A percentile compares a stretch with the other conserved stretches of the same genome.
Evolutionary conservation across 2,888 invertebrate genomes (phyloP).

Genomic region (Branchipolynoe longqiensis): DNA sequence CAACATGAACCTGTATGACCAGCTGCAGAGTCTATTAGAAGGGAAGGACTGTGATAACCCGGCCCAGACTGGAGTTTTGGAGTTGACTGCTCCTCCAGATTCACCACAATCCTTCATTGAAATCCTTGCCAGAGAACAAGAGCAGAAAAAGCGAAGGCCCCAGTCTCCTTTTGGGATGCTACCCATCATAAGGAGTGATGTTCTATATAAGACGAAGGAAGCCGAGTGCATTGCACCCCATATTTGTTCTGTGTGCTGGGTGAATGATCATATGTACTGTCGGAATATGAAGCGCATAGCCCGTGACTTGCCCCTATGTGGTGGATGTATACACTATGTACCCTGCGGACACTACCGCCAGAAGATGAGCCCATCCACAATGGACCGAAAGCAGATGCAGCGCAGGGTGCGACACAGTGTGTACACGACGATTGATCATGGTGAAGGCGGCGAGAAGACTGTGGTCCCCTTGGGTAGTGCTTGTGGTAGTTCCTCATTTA

Average conservation of each 20-base stretch:
- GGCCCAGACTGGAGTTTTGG: slow-evolving; percentile 29
- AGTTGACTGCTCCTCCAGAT: neutral
- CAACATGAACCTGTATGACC: slow-evolving; percentile 23
- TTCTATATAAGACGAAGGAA: slow-evolving; percentile 35
- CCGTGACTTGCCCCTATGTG: slow-evolving; percentile 58
- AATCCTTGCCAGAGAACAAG: slow-evolving; percentile 26
- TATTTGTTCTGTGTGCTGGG: slow-evolving; percentile 66
- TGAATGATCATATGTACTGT: slow-evolving; percentile 68
- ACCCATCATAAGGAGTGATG: neutral
- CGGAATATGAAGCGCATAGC: slow-evolving; percentile 64
- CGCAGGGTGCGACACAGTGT: neutral
- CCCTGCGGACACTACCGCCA: slow-evolving; percentile 63
- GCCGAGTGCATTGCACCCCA: slow-evolving; percentile 63
- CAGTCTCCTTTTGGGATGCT: neutral
- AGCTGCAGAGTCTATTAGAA: slow-evolving; percentile 17
- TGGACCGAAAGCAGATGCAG: slow-evolving; percentile 22
- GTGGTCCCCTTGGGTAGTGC: neutral
- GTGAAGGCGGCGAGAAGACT: neutral
- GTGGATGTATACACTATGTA: slow-evolving; percentile 65
- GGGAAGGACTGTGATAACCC: slow-evolving; percentile 25
- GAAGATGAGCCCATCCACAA: slow-evolving; percentile 17
- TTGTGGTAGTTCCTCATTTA: neutral
- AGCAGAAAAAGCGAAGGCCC: neutral
- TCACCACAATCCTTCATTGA: slow-evolving; percentile 47
- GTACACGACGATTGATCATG: neutral